Base-by-base conservation (phyloP, 2,888 invertebrate species). In the Acrobasis suavella region DNA sequence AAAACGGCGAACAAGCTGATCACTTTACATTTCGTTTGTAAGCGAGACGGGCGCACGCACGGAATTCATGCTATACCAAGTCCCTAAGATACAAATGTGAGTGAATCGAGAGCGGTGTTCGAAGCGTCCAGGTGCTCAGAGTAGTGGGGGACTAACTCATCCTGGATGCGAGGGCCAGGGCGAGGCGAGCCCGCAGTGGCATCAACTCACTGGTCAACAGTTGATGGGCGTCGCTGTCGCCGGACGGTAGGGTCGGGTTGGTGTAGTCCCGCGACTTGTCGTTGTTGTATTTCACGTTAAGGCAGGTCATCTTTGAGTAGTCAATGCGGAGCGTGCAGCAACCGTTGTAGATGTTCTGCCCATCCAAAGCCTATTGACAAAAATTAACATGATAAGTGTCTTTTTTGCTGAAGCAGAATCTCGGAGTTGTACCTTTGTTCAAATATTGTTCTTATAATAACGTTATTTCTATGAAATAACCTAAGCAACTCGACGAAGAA, bases 261-360 rank as follows among this genome's bases (percentile, higher is more conserved):
- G 99, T 99, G 94, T 98, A 99, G 93, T 99, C 99, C 67, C 99
- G 95, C 67, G 98, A 98, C 93, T 99, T 99, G 94, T 99, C 99
- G 93, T 99, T 99, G 94, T 99, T 99, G 94, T 98, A 99, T 91
- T 99, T 98, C 75, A 99, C 99, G 93, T 99, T 99, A 79, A 99
- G 94, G 77, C 97, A 98, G 78, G 97, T 96, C 95, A 99, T 95
- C 93, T 99, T 99, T 78, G 98, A 98, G 94, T 98, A 99, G 93
- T 99, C 99, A 89, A 99, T 99, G 89, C 99, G 96, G 81, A 99
- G 94, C 63, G 99, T 99, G 94, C 99, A 99, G 93, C 99, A 99
- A 66, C 98, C 98, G 91, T 98, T 99, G 95, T 99, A 99, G 83
- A 99, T 98, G 91, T 99, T 99, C 92, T 99, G 99, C 54, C 99